These are phyloP conservation scores for Phymastichus coffea DNA, from an alignment of 1,140 invertebrate genomes.

Conservation along the genomic window DNA sequence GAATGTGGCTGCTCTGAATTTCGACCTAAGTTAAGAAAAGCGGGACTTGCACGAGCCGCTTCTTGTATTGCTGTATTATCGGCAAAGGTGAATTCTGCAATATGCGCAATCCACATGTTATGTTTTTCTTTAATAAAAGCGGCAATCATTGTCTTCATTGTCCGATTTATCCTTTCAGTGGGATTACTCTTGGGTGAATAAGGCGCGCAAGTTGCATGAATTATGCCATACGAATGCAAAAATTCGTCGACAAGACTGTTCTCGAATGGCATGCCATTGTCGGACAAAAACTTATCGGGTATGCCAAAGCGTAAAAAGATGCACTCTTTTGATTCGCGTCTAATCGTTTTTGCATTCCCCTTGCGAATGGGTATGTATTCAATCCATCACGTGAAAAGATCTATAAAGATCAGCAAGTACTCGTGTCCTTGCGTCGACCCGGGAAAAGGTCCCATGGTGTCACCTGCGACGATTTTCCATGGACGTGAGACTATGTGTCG, in stretches of 20 bases:
- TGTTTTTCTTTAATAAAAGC: no score
- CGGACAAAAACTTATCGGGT: neutral
- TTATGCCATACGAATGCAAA: no score
- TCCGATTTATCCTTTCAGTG: conserved; percentile 30
- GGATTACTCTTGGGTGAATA: no score
- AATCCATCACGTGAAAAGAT: neutral
- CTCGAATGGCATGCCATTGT: neutral
- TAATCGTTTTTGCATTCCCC: neutral
- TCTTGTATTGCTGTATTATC: neutral
- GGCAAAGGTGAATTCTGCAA: neutral
- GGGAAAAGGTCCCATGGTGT: neutral
- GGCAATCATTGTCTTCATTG: no score
- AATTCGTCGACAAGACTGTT: neutral
- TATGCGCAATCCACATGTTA: neutral
- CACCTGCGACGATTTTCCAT: neutral
- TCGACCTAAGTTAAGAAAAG: neutral
- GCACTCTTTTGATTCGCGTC: no score
- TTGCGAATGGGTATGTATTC: neutral
- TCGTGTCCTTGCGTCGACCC: neutral
- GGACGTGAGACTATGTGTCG: no score
- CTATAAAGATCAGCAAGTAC: neutral
- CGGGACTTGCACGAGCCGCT: neutral
- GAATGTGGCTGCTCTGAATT: neutral
- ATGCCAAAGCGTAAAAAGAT: neutral
- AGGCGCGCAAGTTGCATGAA: no score